Evolutionary conservation across 2,113 vertebrate genomes (phyloP), one percentile per base, ranked within the genome.

Genomic region (Panurus biarmicus): DNA sequence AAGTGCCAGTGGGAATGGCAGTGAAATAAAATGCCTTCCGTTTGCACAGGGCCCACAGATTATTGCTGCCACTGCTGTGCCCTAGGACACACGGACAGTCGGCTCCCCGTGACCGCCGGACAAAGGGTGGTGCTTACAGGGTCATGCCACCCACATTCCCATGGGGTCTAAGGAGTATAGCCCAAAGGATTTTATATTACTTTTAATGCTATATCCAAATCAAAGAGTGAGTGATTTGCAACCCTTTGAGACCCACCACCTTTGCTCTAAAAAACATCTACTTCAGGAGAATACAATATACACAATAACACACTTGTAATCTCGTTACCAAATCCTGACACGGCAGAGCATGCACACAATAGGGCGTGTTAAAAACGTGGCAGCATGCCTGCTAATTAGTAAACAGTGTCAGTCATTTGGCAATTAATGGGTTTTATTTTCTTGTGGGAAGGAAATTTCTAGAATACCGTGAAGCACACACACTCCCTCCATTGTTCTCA

Each of bases 361-460:
- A 24, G 69, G 21, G 6, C 38, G 50, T 22, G 36, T 11, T n/a
- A 51, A 20, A 69, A 78, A 53, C 1, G 2, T 36, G 9, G 9
- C 54, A 74, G 60, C 22, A 9, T 7, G 7, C 10, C 5, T 58
- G 40, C 72, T 76, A 74, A 76, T 85, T 89, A 67, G 78, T 48
- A 62, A 94, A 64, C 56, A 25, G 26, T 66, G 76, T 67, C 93
- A 95, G 72, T 72, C 58, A 75, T 90, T 74, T 78, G 82, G 85
- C 83, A 90, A 42, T 81, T 65, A 60, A 50, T 4, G 18, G 47
- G 54, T 12, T 89, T 77, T 73, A 80, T 66, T 80, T 94, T 91
- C 82, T 60, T 90, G 70, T 42, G 67, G 60, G 82, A 80, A 93
- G 87, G 90, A 96, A 91, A 92, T 85, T 93, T 96, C 80, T 85